Conservation (phyloP, 2,113 vertebrate species). For the Lamprotornis superbus region DNA sequence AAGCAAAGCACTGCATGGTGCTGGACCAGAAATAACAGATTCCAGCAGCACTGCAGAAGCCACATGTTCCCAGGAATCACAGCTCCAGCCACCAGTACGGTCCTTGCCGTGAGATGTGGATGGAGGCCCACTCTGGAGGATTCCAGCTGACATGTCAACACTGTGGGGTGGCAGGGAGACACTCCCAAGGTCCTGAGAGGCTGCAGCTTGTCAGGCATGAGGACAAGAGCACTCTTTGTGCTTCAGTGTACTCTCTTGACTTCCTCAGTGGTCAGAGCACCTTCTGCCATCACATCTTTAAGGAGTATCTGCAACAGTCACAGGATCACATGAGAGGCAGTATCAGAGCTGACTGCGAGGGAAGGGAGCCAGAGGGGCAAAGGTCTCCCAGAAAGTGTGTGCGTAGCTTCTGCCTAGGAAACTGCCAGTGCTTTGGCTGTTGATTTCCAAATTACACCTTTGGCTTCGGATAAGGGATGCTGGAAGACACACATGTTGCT, state of each 20-base stretch:
- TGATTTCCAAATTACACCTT: slow-evolving; percentile 82
- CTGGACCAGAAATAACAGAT: not conserved
- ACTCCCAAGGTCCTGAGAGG: not conserved
- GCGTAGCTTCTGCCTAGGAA: slow-evolving; percentile 53
- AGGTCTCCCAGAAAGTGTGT: not conserved
- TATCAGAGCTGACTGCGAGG: accelerated
- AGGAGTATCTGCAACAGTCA: not conserved
- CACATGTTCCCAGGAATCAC: not conserved
- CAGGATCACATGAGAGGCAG: not conserved
- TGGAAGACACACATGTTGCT: slow-evolving; percentile 70
- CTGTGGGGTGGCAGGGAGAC: not conserved
- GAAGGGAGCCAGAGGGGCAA: not conserved
- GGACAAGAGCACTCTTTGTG: not conserved
- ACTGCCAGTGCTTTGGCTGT: slow-evolving; percentile 55
- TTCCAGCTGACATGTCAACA: not conserved
- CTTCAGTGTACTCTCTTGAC: not conserved
- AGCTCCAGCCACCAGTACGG: not conserved
- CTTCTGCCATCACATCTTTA: not conserved
- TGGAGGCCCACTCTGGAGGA: not conserved
- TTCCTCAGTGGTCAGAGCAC: not conserved
- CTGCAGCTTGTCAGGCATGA: not conserved
- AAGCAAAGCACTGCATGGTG: not conserved
- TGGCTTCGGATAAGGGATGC: slow-evolving; percentile 48
- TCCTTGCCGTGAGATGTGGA: not conserved
- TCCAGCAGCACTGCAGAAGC: not conserved